phyloP scores from a whole-genome alignment of 2,888 invertebrate species.

The Anoplius nigerrimus region DNA sequence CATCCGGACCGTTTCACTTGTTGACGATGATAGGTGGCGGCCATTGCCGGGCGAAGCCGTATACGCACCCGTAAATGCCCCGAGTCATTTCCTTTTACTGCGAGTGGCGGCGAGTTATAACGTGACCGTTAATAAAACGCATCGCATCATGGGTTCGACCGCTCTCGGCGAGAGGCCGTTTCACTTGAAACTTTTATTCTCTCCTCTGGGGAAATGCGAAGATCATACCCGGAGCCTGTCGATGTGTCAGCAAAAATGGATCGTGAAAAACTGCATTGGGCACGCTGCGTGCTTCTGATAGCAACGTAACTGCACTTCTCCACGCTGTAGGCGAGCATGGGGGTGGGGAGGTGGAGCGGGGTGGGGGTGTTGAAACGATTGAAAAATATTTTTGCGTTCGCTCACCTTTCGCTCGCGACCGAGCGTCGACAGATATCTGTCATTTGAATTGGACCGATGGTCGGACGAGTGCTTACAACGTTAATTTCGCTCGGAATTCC shows the following conservation, averaged over 20 bases:
- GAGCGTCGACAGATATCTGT: too few species aligned
- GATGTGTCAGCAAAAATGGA: constrained; percentile 16
- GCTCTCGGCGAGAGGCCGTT: too few species aligned
- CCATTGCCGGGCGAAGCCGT: constrained; percentile 16
- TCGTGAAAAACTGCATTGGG: constrained; percentile 19
- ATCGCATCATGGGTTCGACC: not conserved
- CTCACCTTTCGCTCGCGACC: too few species aligned
- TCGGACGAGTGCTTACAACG: too few species aligned
- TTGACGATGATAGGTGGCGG: constrained; percentile 20
- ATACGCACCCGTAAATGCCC: constrained; percentile 16
- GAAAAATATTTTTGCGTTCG: not conserved
- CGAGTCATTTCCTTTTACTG: constrained; percentile 29
- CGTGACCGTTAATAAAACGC: constrained; percentile 27
- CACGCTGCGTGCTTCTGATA: not conserved
- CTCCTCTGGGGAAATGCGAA: not conserved
- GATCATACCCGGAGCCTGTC: constrained; percentile 6
- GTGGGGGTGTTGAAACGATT: not conserved
- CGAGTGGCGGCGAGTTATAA: constrained; percentile 14
- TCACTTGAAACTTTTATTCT: not conserved
- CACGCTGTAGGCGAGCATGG: too few species aligned
- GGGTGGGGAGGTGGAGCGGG: not conserved
- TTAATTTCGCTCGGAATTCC: too few species aligned
- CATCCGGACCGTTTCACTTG: constrained; percentile 8
- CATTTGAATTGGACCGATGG: too few species aligned
- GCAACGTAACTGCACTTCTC: constrained; percentile 4